A percentile compares a stretch with the other conserved stretches of the same genome.
Conservation (phyloP, 2,797 vertebrate genomes). For the Poeciliopsis paucimaculata region DNA sequence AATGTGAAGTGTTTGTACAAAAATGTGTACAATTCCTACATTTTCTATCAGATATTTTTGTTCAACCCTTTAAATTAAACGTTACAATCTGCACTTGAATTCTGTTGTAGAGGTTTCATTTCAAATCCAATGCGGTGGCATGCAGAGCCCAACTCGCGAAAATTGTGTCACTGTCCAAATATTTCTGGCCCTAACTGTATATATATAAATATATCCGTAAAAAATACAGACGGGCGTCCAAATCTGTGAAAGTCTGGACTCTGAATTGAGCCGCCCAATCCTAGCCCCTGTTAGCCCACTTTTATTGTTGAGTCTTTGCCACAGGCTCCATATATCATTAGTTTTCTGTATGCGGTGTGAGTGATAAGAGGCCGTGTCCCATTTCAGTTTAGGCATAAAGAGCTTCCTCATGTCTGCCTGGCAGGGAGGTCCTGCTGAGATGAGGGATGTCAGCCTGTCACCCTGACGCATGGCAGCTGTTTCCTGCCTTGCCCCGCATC, state of each 20-base stretch:
- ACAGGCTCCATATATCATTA: slow-evolving; percentile 71
- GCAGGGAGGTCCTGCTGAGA: slow-evolving; percentile 78
- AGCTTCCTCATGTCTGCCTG: slow-evolving; percentile 67
- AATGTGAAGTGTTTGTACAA: too few relatives aligned
- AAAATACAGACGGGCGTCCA: slow-evolving; percentile 34
- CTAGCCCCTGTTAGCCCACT: slow-evolving; percentile 68
- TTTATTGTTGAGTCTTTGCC: slow-evolving; percentile 70
- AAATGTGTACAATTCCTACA: too few relatives aligned
- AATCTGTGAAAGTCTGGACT: slow-evolving; percentile 27
- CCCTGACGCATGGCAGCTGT: slow-evolving; percentile 79
- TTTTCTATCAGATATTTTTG: too few relatives aligned
- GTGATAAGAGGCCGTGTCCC: slow-evolving; percentile 69
- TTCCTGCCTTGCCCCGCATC: slow-evolving; percentile 73
- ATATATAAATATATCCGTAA: too few relatives aligned
- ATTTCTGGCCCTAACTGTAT: too few relatives aligned
- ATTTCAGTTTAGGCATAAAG: slow-evolving; percentile 71
- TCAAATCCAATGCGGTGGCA: too few relatives aligned
- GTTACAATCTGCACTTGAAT: too few relatives aligned
- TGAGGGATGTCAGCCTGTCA: slow-evolving; percentile 78
- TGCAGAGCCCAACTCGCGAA: too few relatives aligned
- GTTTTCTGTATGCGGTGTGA: slow-evolving; percentile 65
- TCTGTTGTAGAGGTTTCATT: too few relatives aligned
- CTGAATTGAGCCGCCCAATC: slow-evolving; percentile 48
- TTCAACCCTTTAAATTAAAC: too few relatives aligned
- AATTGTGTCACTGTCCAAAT: too few relatives aligned